These are phyloP conservation scores for Tenthredo amoena DNA, from an alignment of 2,888 invertebrate genomes.

Conservation along the genomic window DNA sequence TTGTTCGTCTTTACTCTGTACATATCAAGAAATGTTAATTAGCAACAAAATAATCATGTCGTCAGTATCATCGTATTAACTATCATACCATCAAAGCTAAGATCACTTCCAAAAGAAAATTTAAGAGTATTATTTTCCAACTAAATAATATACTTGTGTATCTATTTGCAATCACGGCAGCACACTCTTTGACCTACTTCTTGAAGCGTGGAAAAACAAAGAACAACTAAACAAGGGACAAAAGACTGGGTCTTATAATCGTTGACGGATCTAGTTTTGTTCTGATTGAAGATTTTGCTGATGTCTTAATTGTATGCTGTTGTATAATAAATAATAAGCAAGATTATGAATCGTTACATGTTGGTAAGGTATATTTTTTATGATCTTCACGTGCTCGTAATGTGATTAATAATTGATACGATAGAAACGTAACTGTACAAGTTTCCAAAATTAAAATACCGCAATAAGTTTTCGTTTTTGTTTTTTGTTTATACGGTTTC, in stretches of 20 bases:
- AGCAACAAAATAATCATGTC: slow-evolving; percentile 28
- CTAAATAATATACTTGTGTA: slow-evolving; percentile 28
- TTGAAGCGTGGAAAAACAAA: background rate
- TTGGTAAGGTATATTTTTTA: slow-evolving; percentile 51
- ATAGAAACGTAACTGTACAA: slow-evolving; percentile 30
- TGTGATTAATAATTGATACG: slow-evolving; percentile 45
- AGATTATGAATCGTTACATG: slow-evolving; percentile 50
- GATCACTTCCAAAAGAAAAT: background rate
- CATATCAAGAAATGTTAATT: slow-evolving; percentile 49
- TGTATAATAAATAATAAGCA: slow-evolving; percentile 51
- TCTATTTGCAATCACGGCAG: background rate
- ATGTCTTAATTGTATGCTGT: slow-evolving; percentile 35
- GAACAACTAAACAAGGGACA: slow-evolving; percentile 17
- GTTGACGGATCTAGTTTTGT: slow-evolving; percentile 34
- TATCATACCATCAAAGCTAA: slow-evolving; percentile 22
- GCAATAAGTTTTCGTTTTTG: slow-evolving; percentile 3
- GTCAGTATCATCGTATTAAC: background rate
- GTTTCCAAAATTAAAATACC: slow-evolving; percentile 34
- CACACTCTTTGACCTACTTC: slow-evolving; percentile 42
- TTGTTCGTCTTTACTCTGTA: slow-evolving; percentile 43
- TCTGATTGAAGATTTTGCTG: slow-evolving; percentile 39
- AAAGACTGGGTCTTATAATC: slow-evolving; percentile 11
- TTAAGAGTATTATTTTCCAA: slow-evolving; percentile 3
- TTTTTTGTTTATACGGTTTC: background rate
- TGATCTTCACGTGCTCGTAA: slow-evolving; percentile 48